Conservation (phyloP, 2,797 vertebrate genomes). For the Prunella strophiata region DNA sequence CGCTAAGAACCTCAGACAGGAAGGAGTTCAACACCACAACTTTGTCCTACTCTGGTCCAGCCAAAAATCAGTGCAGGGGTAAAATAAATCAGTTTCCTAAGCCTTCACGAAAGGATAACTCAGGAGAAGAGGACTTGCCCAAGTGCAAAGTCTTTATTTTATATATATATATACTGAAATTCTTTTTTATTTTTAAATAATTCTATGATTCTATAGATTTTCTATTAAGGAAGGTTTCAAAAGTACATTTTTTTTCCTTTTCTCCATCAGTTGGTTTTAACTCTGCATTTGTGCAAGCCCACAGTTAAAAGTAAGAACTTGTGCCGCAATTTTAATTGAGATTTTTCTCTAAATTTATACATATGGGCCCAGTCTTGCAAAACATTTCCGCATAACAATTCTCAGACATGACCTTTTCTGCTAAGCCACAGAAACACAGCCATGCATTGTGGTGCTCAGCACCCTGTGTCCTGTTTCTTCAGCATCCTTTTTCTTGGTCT, state of each 20-base stretch:
- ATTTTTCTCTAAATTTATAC: slow-evolving; percentile 3
- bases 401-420: slow-evolving; percentile 46
- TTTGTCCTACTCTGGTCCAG: not conserved
- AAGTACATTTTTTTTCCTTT: not conserved
- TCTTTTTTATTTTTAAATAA: not conserved
- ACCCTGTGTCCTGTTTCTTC: not conserved
- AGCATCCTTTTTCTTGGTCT: not conserved
- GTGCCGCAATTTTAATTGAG: not conserved
- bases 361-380: slow-evolving; percentile 28
- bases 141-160: not conserved
- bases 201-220: not conserved
- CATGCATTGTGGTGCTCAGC: not conserved
- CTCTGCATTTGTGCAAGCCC: not conserved
- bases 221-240: not conserved
- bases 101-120: not conserved
- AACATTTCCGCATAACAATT: slow-evolving; percentile 15
- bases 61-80: not conserved
- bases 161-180: not conserved
- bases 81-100: not conserved
- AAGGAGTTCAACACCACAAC: not conserved
- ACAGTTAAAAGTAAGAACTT: not conserved
- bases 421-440: not conserved
- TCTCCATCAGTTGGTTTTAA: not conserved
- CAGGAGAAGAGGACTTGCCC: not conserved
- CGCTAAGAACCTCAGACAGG: not conserved